Base-by-base conservation (phyloP, 2,797 vertebrate genomes). In the Craterocephalus amniculus region DNA sequence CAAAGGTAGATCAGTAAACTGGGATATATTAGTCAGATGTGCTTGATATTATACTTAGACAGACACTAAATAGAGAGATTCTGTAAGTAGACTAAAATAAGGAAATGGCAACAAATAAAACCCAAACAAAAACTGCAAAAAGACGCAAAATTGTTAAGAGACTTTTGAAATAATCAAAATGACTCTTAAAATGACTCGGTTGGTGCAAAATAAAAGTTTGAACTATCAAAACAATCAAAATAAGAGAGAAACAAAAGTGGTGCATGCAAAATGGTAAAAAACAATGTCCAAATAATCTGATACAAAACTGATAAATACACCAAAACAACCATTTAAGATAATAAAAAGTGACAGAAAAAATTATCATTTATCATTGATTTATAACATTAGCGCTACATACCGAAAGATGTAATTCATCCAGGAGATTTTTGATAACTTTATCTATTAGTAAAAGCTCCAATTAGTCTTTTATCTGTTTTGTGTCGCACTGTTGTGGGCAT, bases 401-500 rank as follows among this genome's bases (percentile, higher is more conserved):
- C 7, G 7, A 4, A 20, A 70, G 13, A 38, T 70, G 6, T 7
- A 69, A 24, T 34, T 54, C 31, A 7, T 62, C 66, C 36, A 45
- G 7, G 16, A 34, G 65, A 7, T 51, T 54, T 58, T 43, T 20
- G 48, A 43, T 68, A 34, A 2, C 22, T 1, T 32, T 16, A 13
- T 26, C 35, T 16, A 55, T 24, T 48, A 56, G 61, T 72, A 31
- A 22, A 62, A 27, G 20, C 48, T 55, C 63, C 26, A n/a, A 67
- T 70, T 2, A 29, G 52, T 43, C 55, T 32, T 45, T 55, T 79
- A 58, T 70, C 59, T 32, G 16, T 78, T 58, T 20, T 32, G 22
- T 58, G n/a, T 54, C 22, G 16, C 22, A 4, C 62, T 77, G n/a
- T 76, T 65, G 62, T 60, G 8, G 58, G 35, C 40, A 66, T 73